Conservation (phyloP, 1,140 invertebrate species). For the Arctopsyche grandis region DNA sequence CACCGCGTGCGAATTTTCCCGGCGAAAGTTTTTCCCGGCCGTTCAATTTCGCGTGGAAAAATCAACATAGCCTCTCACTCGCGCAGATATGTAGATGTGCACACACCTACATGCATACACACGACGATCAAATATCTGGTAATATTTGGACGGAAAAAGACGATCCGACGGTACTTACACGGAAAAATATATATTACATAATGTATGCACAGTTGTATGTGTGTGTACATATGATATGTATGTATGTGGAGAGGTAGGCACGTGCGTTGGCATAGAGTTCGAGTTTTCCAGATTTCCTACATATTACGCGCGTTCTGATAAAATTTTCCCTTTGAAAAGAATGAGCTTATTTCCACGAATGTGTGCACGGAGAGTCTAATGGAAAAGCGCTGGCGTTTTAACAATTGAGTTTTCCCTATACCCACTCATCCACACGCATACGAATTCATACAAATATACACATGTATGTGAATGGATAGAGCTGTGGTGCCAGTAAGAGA, state of each 20-base stretch:
- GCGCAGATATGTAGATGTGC: not conserved
- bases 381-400: constrained; percentile 36
- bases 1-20: constrained; percentile 13
- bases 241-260: too few relatives aligned
- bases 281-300: not conserved
- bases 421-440: constrained; percentile 4
- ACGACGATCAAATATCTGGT: constrained; percentile 22
- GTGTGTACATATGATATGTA: not conserved
- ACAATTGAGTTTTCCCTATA: constrained; percentile 35
- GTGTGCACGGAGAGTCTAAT: constrained; percentile 28
- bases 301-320: not conserved
- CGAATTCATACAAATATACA: not conserved
- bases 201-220: not conserved
- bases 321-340: constrained; percentile 31
- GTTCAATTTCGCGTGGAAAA: constrained; percentile 23
- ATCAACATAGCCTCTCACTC: constrained; percentile 7
- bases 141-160: constrained; percentile 7
- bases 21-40: constrained; percentile 10
- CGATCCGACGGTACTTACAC: not conserved
- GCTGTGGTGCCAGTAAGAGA: constrained; percentile 26
- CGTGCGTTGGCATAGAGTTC: not conserved
- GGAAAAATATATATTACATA: too few relatives aligned
- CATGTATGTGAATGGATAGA: not conserved
- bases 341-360: constrained; percentile 21
- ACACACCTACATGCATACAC: not conserved